A percentile compares a stretch with the other conserved stretches of the same genome.
Evolutionary conservation across 2,797 vertebrate species (phyloP).

Genomic region (Chaenodraco wilsoni): DNA sequence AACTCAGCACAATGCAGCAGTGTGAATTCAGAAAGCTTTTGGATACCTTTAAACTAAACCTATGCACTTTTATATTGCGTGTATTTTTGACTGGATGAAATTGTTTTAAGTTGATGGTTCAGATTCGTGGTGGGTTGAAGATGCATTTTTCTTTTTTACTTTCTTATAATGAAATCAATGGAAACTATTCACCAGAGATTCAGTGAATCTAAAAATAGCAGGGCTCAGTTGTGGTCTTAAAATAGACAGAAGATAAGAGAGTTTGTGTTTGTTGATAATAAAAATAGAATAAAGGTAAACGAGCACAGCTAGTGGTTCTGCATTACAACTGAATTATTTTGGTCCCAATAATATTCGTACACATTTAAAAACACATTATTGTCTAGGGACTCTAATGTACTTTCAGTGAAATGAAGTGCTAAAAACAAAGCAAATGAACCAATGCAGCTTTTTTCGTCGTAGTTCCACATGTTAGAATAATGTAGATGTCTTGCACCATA

Average conservation of each 20-base stretch:
- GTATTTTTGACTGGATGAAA: neutral
- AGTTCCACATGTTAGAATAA: neutral
- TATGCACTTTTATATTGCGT: neutral
- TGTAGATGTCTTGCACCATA: neutral
- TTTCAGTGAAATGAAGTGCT: neutral
- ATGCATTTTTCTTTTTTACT: neutral
- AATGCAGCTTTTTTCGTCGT: neutral
- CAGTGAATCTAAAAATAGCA: neutral
- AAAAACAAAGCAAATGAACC: neutral
- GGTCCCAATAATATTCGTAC: slow-evolving; percentile 3
- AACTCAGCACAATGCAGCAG: slow-evolving; percentile 4
- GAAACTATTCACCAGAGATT: neutral
- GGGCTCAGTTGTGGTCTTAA: slow-evolving; percentile 4
- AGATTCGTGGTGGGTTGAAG: neutral
- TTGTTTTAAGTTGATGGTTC: neutral
- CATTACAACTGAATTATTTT: neutral
- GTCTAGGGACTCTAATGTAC: neutral
- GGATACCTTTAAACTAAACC: neutral
- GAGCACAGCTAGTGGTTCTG: slow-evolving; percentile 5
- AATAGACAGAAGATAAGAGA: slow-evolving; percentile 8
- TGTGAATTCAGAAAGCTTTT: slow-evolving; percentile 7
- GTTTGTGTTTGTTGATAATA: neutral
- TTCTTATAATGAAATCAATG: neutral
- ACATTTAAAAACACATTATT: neutral
- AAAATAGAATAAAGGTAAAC: too few species aligned